Conservation (phyloP, 2,113 vertebrate species). For the Talpa occidentalis region DNA sequence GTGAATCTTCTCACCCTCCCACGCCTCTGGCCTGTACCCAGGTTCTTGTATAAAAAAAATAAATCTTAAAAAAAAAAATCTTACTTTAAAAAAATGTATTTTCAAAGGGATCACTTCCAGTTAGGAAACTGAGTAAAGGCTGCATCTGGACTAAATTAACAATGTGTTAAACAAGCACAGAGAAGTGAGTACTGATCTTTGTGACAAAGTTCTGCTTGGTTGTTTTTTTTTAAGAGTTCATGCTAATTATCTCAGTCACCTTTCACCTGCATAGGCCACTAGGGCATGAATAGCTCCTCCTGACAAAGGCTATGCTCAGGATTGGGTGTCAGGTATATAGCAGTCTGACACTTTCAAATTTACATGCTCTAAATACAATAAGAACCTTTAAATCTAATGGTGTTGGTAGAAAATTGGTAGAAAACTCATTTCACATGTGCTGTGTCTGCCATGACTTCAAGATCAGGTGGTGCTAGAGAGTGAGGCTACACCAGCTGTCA, state of each 20-base stretch:
- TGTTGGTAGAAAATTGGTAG: constrained; percentile 1
- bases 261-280: not conserved
- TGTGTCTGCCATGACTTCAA: not conserved
- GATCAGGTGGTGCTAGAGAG: not conserved
- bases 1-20: no score
- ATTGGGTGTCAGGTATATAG: not conserved
- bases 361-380: constrained; percentile 11
- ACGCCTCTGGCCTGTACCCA: no score
- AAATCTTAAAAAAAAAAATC: no score
- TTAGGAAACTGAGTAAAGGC: not conserved
- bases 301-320: not conserved
- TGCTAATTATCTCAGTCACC: not conserved
- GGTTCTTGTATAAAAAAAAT: no score
- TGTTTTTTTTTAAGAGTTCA: not conserved
- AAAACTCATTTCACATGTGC: not conserved
- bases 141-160: not conserved
- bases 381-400: constrained; percentile 23
- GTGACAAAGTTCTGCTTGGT: not conserved
- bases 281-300: not conserved
- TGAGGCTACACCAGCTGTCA: not conserved
- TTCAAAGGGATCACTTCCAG: constrained; percentile 21
- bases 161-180: constrained; percentile 12
- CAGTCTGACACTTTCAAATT: not conserved
- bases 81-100: constrained; percentile 24
- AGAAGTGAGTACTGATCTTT: constrained; percentile 6